Evolutionary conservation across 2,113 vertebrate species (phyloP).

Genomic region (Chaetodon auriga): DNA sequence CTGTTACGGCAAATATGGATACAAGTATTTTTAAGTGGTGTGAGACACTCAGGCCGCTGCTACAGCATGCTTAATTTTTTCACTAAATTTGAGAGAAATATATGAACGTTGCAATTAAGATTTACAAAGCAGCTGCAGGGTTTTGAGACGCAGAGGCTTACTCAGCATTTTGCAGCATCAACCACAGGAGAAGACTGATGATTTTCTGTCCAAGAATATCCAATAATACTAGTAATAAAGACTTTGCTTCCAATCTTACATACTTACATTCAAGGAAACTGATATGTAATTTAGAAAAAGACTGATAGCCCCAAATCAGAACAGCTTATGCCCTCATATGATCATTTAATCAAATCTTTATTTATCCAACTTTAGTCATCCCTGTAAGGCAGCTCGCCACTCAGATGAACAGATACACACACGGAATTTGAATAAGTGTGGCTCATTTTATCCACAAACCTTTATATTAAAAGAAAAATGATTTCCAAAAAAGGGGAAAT

Average conservation of each 20-base stretch:
- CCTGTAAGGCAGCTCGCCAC: neutral
- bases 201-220: constrained; percentile 6
- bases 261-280: neutral
- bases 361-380: neutral
- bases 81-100: constrained; percentile 18
- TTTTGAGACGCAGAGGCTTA: constrained; percentile 21
- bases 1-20: constrained; percentile 2
- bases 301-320: neutral
- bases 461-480: neutral
- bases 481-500: neutral
- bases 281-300: constrained; percentile 9
- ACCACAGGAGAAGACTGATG: neutral
- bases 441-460: neutral
- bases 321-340: neutral
- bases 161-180: constrained; percentile 26
- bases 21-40: neutral
- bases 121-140: constrained; percentile 45
- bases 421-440: neutral
- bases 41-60: constrained; percentile 11
- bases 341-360: neutral
- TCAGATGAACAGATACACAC: neutral
- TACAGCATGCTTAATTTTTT: constrained; percentile 14
- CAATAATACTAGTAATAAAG: neutral
- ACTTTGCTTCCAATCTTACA: neutral
- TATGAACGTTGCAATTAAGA: constrained; percentile 19